These are phyloP conservation scores for Plemyria rubiginata DNA, from an alignment of 2,888 invertebrate species.

Conservation along the genomic window DNA sequence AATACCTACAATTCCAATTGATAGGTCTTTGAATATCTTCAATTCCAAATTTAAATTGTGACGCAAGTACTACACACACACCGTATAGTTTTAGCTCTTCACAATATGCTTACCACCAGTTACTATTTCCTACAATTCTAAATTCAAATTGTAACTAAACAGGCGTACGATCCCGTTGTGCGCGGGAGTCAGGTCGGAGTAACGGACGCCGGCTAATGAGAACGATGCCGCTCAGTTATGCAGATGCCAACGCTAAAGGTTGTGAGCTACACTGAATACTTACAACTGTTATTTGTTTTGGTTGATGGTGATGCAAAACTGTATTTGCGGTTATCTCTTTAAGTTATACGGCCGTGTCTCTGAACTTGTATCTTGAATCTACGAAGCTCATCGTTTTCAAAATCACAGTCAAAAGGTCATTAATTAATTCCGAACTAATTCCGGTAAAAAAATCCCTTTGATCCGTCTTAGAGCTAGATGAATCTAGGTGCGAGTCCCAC, in stretches of 20 bases:
- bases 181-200: conserved; percentile 70
- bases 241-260: conserved; percentile 63
- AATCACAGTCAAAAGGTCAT: no score
- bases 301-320: conserved; percentile 21
- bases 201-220: conserved; percentile 80
- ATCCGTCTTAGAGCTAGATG: no score
- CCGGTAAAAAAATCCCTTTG: no score
- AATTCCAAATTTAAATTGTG: neutral
- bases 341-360: neutral
- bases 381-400: no score
- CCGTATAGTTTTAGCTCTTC: conserved; percentile 3
- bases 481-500: no score
- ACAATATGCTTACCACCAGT: conserved; percentile 8
- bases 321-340: neutral
- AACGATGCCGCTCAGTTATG: conserved; percentile 78
- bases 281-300: conserved; percentile 42
- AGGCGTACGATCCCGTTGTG: conserved; percentile 60
- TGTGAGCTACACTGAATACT: conserved; percentile 47
- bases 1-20: no score
- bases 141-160: conserved; percentile 54
- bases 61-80: neutral
- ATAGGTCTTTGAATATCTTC: neutral
- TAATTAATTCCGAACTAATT: no score
- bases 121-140: conserved; percentile 43
- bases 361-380: neutral